Evolutionary conservation across 2,797 vertebrate species (phyloP), one percentile per base, ranked within the genome.

Genomic region (Microcaecilia unicolor): DNA sequence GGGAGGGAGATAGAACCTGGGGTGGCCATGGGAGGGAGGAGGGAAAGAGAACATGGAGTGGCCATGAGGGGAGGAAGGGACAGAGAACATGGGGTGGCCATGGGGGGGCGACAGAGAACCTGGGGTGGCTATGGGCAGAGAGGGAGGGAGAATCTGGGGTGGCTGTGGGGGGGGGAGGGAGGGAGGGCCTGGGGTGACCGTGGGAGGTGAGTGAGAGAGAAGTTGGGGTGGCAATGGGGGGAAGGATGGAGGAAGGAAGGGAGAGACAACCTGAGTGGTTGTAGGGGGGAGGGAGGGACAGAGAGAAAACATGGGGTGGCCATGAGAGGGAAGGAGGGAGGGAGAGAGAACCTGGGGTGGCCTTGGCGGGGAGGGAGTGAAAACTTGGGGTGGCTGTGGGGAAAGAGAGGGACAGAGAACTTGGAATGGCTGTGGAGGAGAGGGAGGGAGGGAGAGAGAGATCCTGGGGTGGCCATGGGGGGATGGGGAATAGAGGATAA

Each of bases 81-180:
- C n/a, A n/a, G n/a, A n/a, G n/a, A n/a, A n/a, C n/a, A n/a, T n/a
- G n/a, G n/a, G n/a, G n/a, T n/a, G n/a, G n/a, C n/a, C n/a, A n/a
- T n/a, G n/a, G n/a, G n/a, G n/a, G n/a, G n/a, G n/a, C n/a, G n/a
- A n/a, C n/a, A n/a, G n/a, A n/a, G n/a, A n/a, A n/a, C n/a, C n/a
- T 4, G 15, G 12, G 7, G 49, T 2, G 40, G 42, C 19, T 15
- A 2, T 2, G 4, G 3, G 0, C 2, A 14, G 3, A 8, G 12
- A 6, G 5, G n/a, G n/a, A n/a, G n/a, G n/a, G n/a, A n/a, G n/a
- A n/a, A n/a, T n/a, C n/a, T n/a, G n/a, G n/a, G n/a, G 2, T 9
- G 1, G 3, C 3, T 12, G 2, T 16, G 9, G 18, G 4, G 1
- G 3, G 19, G 7, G 11, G 2, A 3, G 4, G 3, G 22, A 0